Evolutionary conservation across 2,888 invertebrate species (phyloP).

Genomic region (Aleiodes alternator): DNA sequence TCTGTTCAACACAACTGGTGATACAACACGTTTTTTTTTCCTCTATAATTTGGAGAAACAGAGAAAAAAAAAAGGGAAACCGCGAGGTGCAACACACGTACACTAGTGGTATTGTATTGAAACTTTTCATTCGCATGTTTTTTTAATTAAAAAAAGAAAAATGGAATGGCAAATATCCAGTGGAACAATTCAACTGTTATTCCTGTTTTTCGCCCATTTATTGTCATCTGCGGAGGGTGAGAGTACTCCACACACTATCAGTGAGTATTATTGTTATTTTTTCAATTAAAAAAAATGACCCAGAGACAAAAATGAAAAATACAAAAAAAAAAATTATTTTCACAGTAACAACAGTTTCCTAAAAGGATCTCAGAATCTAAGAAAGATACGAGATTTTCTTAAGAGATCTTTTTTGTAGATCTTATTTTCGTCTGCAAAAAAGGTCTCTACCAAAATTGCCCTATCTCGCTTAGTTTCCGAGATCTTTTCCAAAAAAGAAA

Average conservation of each 20-base stretch:
- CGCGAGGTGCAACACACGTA: too few species aligned
- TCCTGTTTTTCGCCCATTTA: not conserved
- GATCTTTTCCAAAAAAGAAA: not conserved
- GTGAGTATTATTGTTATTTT: constrained; percentile 13
- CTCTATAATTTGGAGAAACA: constrained; percentile 4
- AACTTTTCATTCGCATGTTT: not conserved
- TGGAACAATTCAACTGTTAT: constrained; percentile 5
- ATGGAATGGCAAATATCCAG: not conserved
- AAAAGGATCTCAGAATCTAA: not conserved
- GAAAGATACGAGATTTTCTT: not conserved
- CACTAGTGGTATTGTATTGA: not conserved
- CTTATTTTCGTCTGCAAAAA: not conserved
- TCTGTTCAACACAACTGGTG: constrained; percentile 1
- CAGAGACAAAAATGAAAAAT: too few species aligned
- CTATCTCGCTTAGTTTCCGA: too few species aligned
- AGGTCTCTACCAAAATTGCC: not conserved
- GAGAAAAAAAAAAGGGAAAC: too few species aligned
- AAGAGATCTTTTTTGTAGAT: not conserved
- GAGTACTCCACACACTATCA: not conserved
- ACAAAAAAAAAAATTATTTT: too few species aligned
- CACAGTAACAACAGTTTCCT: too few species aligned
- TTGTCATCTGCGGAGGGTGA: not conserved
- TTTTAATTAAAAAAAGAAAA: constrained; percentile 1
- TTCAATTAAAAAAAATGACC: not conserved
- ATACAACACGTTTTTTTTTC: constrained; percentile 19